Evolutionary conservation across 2,888 invertebrate species (phyloP), one percentile per base, ranked within the genome.

Genomic region (Eupithecia dodoneata): DNA sequence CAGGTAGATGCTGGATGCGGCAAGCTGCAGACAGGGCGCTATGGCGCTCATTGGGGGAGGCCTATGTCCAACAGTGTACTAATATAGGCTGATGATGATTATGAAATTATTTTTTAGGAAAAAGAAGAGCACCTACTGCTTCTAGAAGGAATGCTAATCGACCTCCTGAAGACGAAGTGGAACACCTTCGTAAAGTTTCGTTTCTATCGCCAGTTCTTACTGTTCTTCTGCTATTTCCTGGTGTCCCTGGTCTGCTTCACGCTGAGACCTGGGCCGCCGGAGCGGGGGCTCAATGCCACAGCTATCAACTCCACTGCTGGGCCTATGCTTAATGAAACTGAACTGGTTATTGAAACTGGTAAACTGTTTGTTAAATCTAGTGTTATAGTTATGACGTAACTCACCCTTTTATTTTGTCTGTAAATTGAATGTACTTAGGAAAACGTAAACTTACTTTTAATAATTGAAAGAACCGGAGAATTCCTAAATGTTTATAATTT

Each of bases 161-260:
- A 99, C 90, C 96, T 99, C 18, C 93, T 99, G 13, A 97, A 99
- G 88, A 99, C 99, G 4, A 99, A 99, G 95, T 99, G 99, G 99
- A 98, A 99, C 86, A 98, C 99, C 0, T 99, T 99, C 90, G 99
- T 99, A 2, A 98, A 98, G 92, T 97, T 97, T 81, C 98, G 99
- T 79, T 99, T 99, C 92, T 99, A 99, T 91, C 96, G 98, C 6
- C 98, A 99, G 88, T 99, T 99, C 90, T 97, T 98, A 80, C 96
- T 98, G 75, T 99, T 99, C 91, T 96, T 97, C 13, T 96, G 97
- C 79, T 99, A 99, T 92, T 99, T 99, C 89, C 88, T 98, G 47
- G 96, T 99, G 71, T 98, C 99, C 4, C 92, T 99, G 80, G 96
- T 98, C 9, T 98, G 99, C 84, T 99, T 99, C 87, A 98, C 98